Evolutionary conservation across 2,797 vertebrate species (phyloP), one percentile per base, ranked within the genome.

Genomic region (Lepidocolaptes lacrymiger): DNA sequence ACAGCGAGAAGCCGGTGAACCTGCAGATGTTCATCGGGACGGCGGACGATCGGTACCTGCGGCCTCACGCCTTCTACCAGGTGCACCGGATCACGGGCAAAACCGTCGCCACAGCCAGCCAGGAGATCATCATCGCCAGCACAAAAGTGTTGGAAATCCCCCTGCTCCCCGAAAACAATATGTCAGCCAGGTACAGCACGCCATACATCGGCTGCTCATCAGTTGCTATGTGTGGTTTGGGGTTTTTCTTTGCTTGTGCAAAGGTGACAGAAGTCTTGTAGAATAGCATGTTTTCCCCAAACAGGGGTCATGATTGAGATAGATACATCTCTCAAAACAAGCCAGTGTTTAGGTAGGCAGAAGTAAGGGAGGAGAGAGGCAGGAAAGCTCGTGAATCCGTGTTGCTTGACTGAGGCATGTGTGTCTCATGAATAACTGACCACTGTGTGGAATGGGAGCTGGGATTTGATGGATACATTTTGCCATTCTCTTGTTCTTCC

Each of bases 1-100:
- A 99, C 97, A 99, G 73, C 7, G 99, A 99, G 96, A 99, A 99
- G 97, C 99, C 99, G 7, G 96, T 99, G 96, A 99, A 99, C 98
- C 97, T 99, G 61, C 99, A 99, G 95, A 99, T 99, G 99, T 99
- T 99, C 98, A 99, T 99, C 9, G 99, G 99, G 64, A 99, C 99
- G 4, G 99, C 99, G 41, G 99, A 99, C 73, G 99, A 99, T 96
- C 99, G 99, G 71, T 99, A 99, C 97, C 97, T 99, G 95, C 98
- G 99, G 95, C 99, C 99, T 41, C 99, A 99, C 19, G 99, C 99
- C 12, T 99, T 99, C 98, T 99, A 99, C 97, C 99, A 99, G 97
- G 99, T 99, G 97, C 99, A 99, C 97, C 98, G 99, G 91, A 99
- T 99, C 98, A 99, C 99, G 30, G 99, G 99, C 89, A 99, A 99